Base-by-base conservation (phyloP, 2,797 vertebrate genomes). In the Danio kyathit region DNA sequence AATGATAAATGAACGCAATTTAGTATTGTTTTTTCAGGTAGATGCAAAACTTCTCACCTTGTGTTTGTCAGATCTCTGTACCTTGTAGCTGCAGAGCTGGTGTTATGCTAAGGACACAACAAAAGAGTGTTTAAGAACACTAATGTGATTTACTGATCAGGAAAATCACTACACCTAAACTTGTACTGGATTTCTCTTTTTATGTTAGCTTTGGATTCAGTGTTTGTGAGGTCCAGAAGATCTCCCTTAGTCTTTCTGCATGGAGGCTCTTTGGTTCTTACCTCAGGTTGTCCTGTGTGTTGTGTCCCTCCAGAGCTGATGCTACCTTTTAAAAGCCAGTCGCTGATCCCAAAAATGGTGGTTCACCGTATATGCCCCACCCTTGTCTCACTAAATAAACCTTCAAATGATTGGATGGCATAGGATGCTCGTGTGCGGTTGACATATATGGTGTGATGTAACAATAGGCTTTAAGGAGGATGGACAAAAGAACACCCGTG, bases 281-380 rank as follows among this genome's bases (percentile, higher is more conserved):
- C 86, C 79, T 83, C 61, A 59, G 74, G 21, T 14, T 72, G 73
- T 75, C 59, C 65, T 74, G 75, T 71, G 77, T 46, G 66, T 60
- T 71, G 64, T 82, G 21, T 52, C 65, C 21, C 46, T 49, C 63
- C 21, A 60, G 17, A 49, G 54, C 46, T 49, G 51, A 60, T 52
- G 51, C 38, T 49, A 77, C 69, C 79, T 75, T 87, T 85, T 84
- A 84, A 85, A 84, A 85, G 82, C 29, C 64, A 67, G 70, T 69
- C 70, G 21, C 17, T 74, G 49, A 71, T 76, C 86, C 82, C 54
- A 71, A 85, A 70, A 87, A 57, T 29, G 83, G 85, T 71, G 63
- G 76, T 84, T 49, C 8, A 11, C 57, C 6, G 19, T 61, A 49
- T 73, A 80, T 83, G 69, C 70, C 63, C 77, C 74, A 76, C 72